phyloP scores from a whole-genome alignment of 1,140 invertebrate species.

The Apocrypta bakeri region DNA sequence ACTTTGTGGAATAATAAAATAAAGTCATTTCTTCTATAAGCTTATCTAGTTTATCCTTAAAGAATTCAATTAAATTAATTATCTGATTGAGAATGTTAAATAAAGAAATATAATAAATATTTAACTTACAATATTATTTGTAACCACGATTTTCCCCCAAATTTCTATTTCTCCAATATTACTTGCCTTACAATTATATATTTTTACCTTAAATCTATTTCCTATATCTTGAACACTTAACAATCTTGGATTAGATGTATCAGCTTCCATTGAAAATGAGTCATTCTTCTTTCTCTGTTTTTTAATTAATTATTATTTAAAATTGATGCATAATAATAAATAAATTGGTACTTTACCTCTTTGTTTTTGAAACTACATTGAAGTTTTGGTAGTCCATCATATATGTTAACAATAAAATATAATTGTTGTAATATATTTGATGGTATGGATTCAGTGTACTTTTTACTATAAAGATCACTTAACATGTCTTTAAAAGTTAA shows the following conservation, averaged over 20 bases:
- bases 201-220: not conserved
- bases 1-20: not conserved
- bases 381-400: not conserved
- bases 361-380: not conserved
- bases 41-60: not conserved
- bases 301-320: not conserved
- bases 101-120: not conserved
- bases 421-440: not conserved
- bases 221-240: not conserved
- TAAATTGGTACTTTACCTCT: not conserved
- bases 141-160: conserved; percentile 11
- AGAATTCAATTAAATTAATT: not conserved
- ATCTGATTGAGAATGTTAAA: not conserved
- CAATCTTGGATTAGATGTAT: not conserved
- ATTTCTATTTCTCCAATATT: not conserved
- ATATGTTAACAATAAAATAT: not conserved
- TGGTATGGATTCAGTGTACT: not conserved
- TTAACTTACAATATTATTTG: conserved; percentile 1
- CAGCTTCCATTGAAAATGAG: not conserved
- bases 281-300: not conserved
- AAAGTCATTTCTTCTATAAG: not conserved
- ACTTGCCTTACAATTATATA: not conserved
- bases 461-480: not conserved
- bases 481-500: not conserved
- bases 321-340: not conserved